Evolutionary conservation across 2,113 vertebrate genomes (phyloP), one percentile per base, ranked within the genome.

Genomic region (Empidonax traillii): DNA sequence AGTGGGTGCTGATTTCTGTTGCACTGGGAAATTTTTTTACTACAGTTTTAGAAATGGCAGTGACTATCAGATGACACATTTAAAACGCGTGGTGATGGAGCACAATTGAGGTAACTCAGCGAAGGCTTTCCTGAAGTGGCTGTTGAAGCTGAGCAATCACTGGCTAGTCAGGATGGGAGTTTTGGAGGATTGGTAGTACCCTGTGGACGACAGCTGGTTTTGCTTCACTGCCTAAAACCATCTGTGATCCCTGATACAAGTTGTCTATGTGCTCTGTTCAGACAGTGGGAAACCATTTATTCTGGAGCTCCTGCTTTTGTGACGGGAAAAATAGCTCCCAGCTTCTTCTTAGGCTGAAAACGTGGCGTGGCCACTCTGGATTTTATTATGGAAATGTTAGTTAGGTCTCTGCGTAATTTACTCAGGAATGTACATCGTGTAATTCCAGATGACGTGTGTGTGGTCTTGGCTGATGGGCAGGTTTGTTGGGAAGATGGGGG

Each of bases 61-160:
- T 44, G 49, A 17, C 10, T 58, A 0, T 21, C 31, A 51, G 37
- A 8, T 49, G 37, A 30, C 23, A 33, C 9, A 7, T 46, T 20
- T 51, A 8, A 58, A 77, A 66, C 0, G 0, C 0, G 0, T 4
- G 35, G 37, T 52, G 68, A 13, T 2, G 2, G 6, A 31, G 12
- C 1, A 5, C 17, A 12, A 0, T 3, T 9, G 55, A 62, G 79
- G 53, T 37, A 31, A 9, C 12, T 9, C 6, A 0, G 16, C n/a
- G n/a, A 33, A 80, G 33, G 41, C 17, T 94, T 78, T 67, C 14
- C 6, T 10, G 24, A 76, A 52, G 43, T 12, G 35, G 10, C 8
- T 11, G 2, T 9, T 72, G 56, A 23, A n/a, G 76, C 18, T 51
- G 55, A 55, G 35, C 31, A 5, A 1, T 28, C 0, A 0, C 47